Base-by-base conservation (phyloP, 2,113 vertebrate genomes). In the Talpa occidentalis region DNA sequence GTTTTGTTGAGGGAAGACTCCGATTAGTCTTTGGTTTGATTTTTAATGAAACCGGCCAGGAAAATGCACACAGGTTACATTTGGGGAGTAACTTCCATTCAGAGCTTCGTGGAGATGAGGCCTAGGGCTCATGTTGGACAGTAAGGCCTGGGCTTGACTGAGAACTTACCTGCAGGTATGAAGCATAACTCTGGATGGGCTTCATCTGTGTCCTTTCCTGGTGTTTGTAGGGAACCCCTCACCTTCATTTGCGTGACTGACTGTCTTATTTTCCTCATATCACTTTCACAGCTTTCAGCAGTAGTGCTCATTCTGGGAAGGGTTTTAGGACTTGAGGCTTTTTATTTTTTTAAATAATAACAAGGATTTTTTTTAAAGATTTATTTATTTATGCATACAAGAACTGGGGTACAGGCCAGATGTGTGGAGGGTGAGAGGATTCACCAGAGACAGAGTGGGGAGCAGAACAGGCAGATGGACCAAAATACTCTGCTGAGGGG, bases 11-110 rank as follows among this genome's bases (percentile, higher is more conserved):
- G 67, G 84, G n/a, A 84, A 92, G 81, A 85, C 54, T 35, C 40
- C 73, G 88, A 88, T 92, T 62, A 73, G 72, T 76, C 67, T 80
- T 88, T 90, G 81, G 94, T 92, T 84, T 96, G 90, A 44, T 90
- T 90, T 92, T 59, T 73, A 73, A 92, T 35, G n/a, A 73, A 59
- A 44, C 56, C 96, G 79, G 32, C 86, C 86, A 74, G 40, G 44
- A n/a, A 86, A 62, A 91, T 60, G 59, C 4, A 24, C 47, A 17
- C 1, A 32, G 79, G 74, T 60, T 66, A 8, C 47, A 80, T 91
- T 77, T 32, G 35, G 56, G 79, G 52, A 67, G 60, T 28, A 22
- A 54, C 73, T 78, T 77, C 35, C 60, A 6, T 67, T 26, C 62
- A 28, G 62, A 70, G 76, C 66, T 32, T 37, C 40, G 28, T 28